A percentile compares a stretch with the other conserved stretches of the same genome.
phyloP scores from a whole-genome alignment of 1,140 invertebrate species.

The Drosophila azteca region DNA sequence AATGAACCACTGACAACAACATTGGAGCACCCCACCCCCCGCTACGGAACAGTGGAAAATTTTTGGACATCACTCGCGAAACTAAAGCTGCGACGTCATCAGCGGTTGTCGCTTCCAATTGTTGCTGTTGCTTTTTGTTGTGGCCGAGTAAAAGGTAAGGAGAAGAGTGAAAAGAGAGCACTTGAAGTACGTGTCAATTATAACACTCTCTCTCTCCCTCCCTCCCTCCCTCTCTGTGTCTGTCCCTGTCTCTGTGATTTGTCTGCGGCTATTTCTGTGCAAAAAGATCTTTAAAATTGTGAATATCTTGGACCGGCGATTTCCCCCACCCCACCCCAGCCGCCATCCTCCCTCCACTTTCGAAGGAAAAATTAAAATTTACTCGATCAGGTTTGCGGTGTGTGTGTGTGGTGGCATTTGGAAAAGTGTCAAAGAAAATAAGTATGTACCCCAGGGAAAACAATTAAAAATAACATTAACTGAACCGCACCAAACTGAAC shows the following conservation, averaged over 20 bases:
- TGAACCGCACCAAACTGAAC: background rate
- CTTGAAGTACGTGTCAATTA: conserved; percentile 75
- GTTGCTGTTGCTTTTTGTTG: conserved; percentile 39
- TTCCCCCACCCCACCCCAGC: too few species aligned
- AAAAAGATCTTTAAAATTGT: conserved; percentile 44
- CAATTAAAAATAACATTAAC: conserved; percentile 26
- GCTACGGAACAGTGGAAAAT: conserved; percentile 63
- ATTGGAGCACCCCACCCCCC: conserved; percentile 5
- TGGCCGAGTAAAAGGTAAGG: conserved; percentile 50
- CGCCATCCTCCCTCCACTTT: too few species aligned
- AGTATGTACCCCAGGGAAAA: conserved; percentile 24
- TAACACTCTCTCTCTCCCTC: conserved; percentile 25
- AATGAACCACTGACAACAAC: conserved; percentile 48
- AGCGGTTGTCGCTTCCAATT: conserved; percentile 7
- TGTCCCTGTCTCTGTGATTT: conserved; percentile 17
- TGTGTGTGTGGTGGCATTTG: conserved; percentile 36
- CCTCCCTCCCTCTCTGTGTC: conserved; percentile 2
- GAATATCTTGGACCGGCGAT: conserved; percentile 32
- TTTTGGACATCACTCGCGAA: conserved; percentile 36
- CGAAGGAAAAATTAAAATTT: conserved; percentile 10
- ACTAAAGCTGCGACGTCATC: conserved; percentile 43
- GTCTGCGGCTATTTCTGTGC: conserved; percentile 49
- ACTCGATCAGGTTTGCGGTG: conserved; percentile 10
- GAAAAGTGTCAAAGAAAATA: conserved; percentile 52
- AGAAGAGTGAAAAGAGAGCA: conserved; percentile 52